Conservation (phyloP, 64 coral and sea anemone genomes). For the Anthopleura sola region DNA sequence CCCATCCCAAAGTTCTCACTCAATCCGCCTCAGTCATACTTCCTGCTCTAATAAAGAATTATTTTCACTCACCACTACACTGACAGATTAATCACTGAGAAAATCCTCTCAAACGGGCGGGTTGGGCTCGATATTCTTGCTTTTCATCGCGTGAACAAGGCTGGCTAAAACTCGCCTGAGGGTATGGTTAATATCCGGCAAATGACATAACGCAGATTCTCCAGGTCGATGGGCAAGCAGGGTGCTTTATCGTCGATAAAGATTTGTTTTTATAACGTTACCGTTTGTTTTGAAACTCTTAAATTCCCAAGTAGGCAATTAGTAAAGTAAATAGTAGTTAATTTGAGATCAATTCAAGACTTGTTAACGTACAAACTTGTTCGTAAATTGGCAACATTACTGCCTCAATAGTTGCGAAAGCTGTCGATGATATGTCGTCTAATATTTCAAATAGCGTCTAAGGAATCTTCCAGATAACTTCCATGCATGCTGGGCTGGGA, state of each 20-base stretch:
- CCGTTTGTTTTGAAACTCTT: slow-evolving; percentile 11
- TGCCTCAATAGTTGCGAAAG: neutral
- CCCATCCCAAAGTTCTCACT: too few relatives aligned
- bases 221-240: neutral
- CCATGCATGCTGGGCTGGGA: slow-evolving; percentile 8
- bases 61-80: too few relatives aligned
- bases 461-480: neutral
- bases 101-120: too few relatives aligned
- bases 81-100: too few relatives aligned
- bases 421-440: neutral
- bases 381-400: neutral
- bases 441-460: neutral
- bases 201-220: neutral
- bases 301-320: slow-evolving; percentile 12
- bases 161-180: neutral
- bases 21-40: too few relatives aligned
- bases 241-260: neutral
- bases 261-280: slow-evolving; percentile 14
- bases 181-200: neutral
- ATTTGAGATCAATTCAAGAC: slow-evolving; percentile 2
- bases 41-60: too few relatives aligned
- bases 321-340: slow-evolving; percentile 17
- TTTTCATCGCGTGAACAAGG: neutral
- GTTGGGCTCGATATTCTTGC: neutral
- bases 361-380: slow-evolving; percentile 2